Percentiles rank a stretch among this genome's conserved stretches.
phyloP scores from a whole-genome alignment of 1,140 invertebrate species.

The Zaprionus taronus region DNA sequence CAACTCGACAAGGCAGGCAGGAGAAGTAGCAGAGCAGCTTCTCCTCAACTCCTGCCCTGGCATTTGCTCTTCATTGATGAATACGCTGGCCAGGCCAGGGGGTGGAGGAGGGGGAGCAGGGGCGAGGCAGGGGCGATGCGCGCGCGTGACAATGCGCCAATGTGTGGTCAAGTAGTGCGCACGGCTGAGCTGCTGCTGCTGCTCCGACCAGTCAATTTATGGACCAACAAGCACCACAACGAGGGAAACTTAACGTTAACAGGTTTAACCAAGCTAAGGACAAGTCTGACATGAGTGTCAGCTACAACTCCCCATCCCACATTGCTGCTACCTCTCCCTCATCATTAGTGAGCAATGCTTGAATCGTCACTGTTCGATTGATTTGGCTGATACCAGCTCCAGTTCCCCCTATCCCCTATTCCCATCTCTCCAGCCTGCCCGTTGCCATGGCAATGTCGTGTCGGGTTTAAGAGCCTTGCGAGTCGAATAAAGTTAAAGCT shows the following conservation, averaged over 20 bases:
- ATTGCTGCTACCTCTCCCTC: constrained; percentile 25
- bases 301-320: background rate
- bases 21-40: constrained; percentile 7
- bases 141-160: constrained; percentile 80
- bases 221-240: constrained; percentile 38
- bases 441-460: constrained; percentile 1
- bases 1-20: constrained; percentile 23
- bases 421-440: background rate
- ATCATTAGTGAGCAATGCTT: constrained; percentile 74
- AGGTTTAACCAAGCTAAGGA: constrained; percentile 79
- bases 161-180: constrained; percentile 78
- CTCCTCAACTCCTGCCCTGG: constrained; percentile 2
- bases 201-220: constrained; percentile 60
- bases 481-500: constrained; percentile 17
- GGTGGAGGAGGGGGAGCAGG: background rate
- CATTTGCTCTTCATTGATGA: constrained; percentile 74
- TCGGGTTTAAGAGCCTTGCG: background rate
- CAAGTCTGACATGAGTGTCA: constrained; percentile 65
- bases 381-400: constrained; percentile 33
- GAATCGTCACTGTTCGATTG: constrained; percentile 66
- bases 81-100: constrained; percentile 60
- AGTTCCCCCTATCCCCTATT: background rate
- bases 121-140: background rate
- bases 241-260: constrained; percentile 77
- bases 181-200: constrained; percentile 68